Evolutionary conservation across 2,888 invertebrate genomes (phyloP).

Genomic region (Branchinecta sandiegonensis): DNA sequence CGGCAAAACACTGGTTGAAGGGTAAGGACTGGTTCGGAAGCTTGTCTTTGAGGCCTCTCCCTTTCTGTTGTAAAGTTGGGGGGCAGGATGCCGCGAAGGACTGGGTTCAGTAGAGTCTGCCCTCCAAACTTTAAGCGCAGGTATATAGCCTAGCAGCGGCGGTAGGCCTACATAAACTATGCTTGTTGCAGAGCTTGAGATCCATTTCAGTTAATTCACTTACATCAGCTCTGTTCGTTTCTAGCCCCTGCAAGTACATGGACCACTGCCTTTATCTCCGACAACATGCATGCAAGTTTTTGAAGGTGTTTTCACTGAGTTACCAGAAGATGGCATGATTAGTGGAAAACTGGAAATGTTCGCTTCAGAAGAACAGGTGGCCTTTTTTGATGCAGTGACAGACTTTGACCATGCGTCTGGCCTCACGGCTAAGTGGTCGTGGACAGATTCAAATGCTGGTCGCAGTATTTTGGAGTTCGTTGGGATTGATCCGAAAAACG

Average conservation of each 20-base stretch:
- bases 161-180: no score
- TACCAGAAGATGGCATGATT: background rate
- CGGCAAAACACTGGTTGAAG: no score
- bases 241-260: background rate
- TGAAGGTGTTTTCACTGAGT: background rate
- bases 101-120: no score
- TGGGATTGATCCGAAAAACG: constrained; percentile 11
- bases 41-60: no score
- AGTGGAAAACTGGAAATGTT: background rate
- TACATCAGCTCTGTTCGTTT: background rate
- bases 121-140: no score
- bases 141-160: no score
- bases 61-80: no score
- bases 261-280: background rate
- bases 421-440: background rate
- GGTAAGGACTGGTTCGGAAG: no score
- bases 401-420: background rate
- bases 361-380: background rate
- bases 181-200: no score
- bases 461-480: constrained; percentile 8
- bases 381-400: constrained; percentile 1
- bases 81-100: no score
- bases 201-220: no score
- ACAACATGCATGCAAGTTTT: constrained; percentile 2
- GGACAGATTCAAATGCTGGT: background rate